Base-by-base conservation (phyloP, 2,797 vertebrate genomes). In the Acestrorhynchus altus region DNA sequence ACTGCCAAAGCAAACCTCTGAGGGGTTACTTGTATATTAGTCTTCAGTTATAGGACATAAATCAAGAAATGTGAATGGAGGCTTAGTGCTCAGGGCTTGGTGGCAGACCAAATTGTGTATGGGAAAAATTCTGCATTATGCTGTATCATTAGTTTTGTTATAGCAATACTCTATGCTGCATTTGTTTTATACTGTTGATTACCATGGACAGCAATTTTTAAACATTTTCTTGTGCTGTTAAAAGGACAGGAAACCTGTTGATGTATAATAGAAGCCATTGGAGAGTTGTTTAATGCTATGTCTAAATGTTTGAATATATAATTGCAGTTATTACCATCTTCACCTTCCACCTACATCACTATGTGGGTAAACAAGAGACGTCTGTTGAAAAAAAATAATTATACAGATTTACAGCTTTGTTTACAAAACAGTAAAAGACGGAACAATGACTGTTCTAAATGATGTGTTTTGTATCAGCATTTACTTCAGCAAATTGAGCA, bases 1-100 rank as follows among this genome's bases (percentile, higher is more conserved):
- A 73, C 77, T 82, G 74, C 80, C 80, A 80, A 74, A 82, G 72
- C 12, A 31, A 77, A 39, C 1, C 51, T 72, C 16, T 31, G 46
- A 77, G 28, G 26, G 40, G 18, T 63, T 40, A 40, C 15, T 47
- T n/a, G 13, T 26, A 26, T 44, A 4, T 4, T 67, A 47, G 26
- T 20, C 26, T 22, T 57, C 10, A 20, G 51, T 46, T 75, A 22
- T 59, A 64, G 46, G 4, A 73, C 39, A n/a, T 15, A 31, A 59
- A 44, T 11, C 26, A 60, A 24, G n/a, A 68, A 28, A 76, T n/a
- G 40, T n/a, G 11, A 5, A 18, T 13, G 12, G 42, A 9, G 2
- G 20, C 42, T 4, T 12, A 20, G n/a, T n/a, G n/a, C n/a, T 65
- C n/a, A 11, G 12, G n/a, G 52, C 52, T 20, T 24, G 6, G 1